Base-by-base conservation (phyloP, 2,113 vertebrate genomes). In the Hippolais icterina region DNA sequence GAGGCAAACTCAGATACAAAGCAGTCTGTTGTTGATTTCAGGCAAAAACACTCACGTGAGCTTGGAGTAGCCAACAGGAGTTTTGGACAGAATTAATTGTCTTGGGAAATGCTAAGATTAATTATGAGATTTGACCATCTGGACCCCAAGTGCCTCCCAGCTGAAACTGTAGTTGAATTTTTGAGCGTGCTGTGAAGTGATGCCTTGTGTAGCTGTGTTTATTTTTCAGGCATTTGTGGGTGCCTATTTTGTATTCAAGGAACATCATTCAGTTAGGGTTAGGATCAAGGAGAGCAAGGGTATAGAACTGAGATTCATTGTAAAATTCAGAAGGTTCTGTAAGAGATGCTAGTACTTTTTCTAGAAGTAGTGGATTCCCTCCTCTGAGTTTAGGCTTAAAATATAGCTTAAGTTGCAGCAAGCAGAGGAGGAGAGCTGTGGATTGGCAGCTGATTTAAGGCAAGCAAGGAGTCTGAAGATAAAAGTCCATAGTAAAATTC, bases 161-260 rank as follows among this genome's bases (percentile, higher is more conserved):
- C 5, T 80, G 33, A 49, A 75, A 44, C 5, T 28, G 15, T 17
- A 59, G 31, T 15, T 59, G 57, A 68, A 80, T 83, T 87, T 76
- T 50, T 11, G 9, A 82, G 69, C 4, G 3, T 1, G 0, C 5
- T 72, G 12, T 33, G 50, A 29, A 27, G 12, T 24, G 7, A 24
- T 35, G 24, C 4, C 21, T 13, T 54, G 11, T 46, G 20, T 35
- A 23, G 10, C 28, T 70, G 16, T 49, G 18, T 37, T 66, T 66
- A 20, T 76, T 80, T 76, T 44, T 42, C 59, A 68, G 39, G 29
- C 3, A 7, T 80, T 76, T 80, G 8, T 50, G 33, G 11, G 4
- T 83, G 20, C 35, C 44, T 80, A 1, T 42, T 76, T 72, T 47
- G 6, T 60, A 10, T 42, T 60, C 44, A 81, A 28, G 29, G 64